Evolutionary conservation across 2,113 vertebrate species (phyloP), one percentile per base, ranked within the genome.

Genomic region (Chaenocephalus aceratus): DNA sequence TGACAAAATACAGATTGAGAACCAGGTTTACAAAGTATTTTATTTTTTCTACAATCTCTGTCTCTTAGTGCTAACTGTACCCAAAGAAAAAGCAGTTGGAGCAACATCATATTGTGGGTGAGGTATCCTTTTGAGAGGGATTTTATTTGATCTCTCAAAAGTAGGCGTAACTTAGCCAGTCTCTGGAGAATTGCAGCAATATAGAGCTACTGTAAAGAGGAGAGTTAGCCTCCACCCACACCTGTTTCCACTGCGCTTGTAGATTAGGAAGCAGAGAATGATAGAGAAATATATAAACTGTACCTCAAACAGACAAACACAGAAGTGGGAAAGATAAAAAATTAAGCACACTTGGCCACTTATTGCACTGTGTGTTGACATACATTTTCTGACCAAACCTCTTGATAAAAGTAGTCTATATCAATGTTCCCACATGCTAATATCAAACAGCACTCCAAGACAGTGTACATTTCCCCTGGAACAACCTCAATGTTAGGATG

Each of bases 71-170:
- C n/a, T 65, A 26, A 36, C 12, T 63, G 51, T 63, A 18, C 14
- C 30, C 3, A 51, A 13, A 34, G 13, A 70, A 36, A 70, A 2
- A 0, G 5, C 14, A 58, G 44, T 57, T 36, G 45, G 12, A 30
- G 18, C 9, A 54, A 60, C 10, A 11, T 4, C 41, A 21, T 21
- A 21, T 21, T 54, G 36, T 21, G 18, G n/a, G 30, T 1, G 34
- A 65, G 16, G 52, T 21, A 46, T 68, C 0, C 60, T 34, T 18
- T 14, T 15, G 1, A 63, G 49, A 54, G 15, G 71, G n/a, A 53
- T 73, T 72, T 72, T 3, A 52, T 69, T 69, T 44, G 51, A 68
- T 54, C 18, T n/a, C 30, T 68, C 52, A 54, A 54, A 44, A 41
- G 3, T 10, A 56, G 26, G 5, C 48, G 36, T 11, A 51, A 67